These are phyloP conservation scores for Aythya baeri DNA, from an alignment of 2,113 vertebrate species.

Conservation along the genomic window DNA sequence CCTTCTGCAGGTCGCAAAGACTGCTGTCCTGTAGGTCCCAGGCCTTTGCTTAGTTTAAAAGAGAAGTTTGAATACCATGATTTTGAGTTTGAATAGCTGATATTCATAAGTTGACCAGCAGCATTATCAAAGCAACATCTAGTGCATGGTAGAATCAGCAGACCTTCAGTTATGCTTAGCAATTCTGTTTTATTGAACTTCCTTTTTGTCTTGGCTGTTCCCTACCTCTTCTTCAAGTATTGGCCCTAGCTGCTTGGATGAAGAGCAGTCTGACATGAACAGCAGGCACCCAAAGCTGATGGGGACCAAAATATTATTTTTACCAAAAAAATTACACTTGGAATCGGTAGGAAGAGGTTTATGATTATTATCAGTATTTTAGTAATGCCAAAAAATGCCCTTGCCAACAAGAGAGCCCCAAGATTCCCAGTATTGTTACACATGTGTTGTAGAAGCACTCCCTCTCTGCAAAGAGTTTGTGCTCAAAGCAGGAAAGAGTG, in stretches of 20 bases:
- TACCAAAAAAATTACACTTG: background rate
- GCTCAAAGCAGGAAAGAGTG: background rate
- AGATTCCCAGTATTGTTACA: background rate
- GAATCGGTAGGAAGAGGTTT: background rate
- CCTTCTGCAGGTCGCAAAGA: background rate
- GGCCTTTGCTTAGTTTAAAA: background rate
- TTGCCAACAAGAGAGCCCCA: background rate
- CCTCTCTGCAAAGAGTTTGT: background rate
- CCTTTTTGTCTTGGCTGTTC: background rate
- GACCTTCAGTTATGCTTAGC: background rate
- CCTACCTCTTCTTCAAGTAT: background rate
- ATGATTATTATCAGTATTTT: background rate
- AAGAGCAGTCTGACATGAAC: background rate
- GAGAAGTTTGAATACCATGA: background rate
- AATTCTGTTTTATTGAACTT: background rate
- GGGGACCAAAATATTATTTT: background rate
- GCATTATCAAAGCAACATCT: background rate
- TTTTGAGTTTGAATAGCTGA: background rate
- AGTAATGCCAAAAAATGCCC: background rate
- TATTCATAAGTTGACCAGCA: background rate
- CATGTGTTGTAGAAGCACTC: background rate
- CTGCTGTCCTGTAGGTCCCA: background rate
- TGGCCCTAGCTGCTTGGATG: background rate
- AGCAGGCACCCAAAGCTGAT: background rate
- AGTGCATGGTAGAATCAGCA: background rate